Conservation (phyloP, 2,113 vertebrate species). For the Tympanuchus pallidicinctus region DNA sequence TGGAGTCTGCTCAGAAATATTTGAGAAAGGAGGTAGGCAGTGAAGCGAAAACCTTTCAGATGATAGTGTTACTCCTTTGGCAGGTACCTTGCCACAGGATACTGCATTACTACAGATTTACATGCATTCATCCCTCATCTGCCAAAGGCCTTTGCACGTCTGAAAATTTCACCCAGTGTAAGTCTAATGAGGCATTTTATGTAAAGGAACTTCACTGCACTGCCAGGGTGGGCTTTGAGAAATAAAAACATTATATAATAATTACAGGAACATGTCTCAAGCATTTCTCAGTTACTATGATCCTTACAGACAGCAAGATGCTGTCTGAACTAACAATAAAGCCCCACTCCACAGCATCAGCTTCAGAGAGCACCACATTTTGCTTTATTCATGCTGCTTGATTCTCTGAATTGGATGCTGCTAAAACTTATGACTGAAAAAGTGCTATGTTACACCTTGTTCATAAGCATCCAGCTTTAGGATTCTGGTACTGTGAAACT, state of each 20-base stretch:
- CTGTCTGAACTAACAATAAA: background rate
- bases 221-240: background rate
- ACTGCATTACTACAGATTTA: background rate
- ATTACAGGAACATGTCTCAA: background rate
- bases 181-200: background rate
- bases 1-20: background rate
- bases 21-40: background rate
- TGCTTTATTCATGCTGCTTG: background rate
- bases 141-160: background rate
- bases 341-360: background rate
- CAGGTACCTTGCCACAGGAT: background rate
- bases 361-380: background rate
- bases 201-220: background rate
- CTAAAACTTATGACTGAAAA: background rate
- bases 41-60: background rate
- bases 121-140: rapidly evolving
- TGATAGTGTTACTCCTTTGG: background rate
- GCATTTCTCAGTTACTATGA: background rate
- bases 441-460: background rate
- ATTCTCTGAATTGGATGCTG: background rate
- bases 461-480: background rate
- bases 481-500: background rate
- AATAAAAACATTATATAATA: background rate
- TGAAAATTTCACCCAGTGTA: background rate
- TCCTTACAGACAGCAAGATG: background rate